Conservation (phyloP, 2,888 invertebrate species). For the Candidula unifasciata region DNA sequence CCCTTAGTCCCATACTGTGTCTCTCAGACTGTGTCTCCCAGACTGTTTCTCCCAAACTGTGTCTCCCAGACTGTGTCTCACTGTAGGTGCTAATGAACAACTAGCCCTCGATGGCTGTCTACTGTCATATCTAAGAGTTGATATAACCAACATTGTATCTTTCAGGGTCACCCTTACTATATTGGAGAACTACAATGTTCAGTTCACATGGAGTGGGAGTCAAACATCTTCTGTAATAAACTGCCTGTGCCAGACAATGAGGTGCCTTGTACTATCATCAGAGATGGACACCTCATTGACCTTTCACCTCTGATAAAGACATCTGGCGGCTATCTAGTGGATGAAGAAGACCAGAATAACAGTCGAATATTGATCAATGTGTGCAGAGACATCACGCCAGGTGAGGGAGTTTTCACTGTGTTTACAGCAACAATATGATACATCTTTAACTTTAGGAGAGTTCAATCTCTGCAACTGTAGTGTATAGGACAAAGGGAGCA, state of each 20-base stretch:
- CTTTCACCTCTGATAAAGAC: slow-evolving; percentile 71
- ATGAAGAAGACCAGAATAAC: slow-evolving; percentile 57
- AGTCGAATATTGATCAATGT: slow-evolving; percentile 75
- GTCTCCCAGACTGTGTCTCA: too few relatives aligned
- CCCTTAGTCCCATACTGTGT: too few relatives aligned
- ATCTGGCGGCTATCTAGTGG: slow-evolving; percentile 72
- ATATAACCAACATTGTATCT: too few relatives aligned
- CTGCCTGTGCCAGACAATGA: slow-evolving; percentile 62
- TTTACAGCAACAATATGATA: too few relatives aligned
- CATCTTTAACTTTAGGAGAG: too few relatives aligned
- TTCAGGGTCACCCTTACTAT: slow-evolving; percentile 68
- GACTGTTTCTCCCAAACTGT: too few relatives aligned
- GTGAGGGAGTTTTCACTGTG: slow-evolving; percentile 12
- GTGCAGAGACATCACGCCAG: slow-evolving; percentile 71
- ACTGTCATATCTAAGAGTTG: too few relatives aligned
- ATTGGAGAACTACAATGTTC: slow-evolving; percentile 65
- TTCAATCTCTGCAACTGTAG: too few relatives aligned
- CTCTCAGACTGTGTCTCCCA: too few relatives aligned
- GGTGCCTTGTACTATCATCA: slow-evolving; percentile 74
- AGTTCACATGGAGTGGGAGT: slow-evolving; percentile 74
- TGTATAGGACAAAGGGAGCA: too few relatives aligned
- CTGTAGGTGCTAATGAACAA: too few relatives aligned
- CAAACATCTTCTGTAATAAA: slow-evolving; percentile 69
- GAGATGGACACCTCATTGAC: slow-evolving; percentile 69
- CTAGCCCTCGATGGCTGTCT: too few relatives aligned